Conservation (phyloP, 2,888 invertebrate genomes). For the Sympetrum striolatum region DNA sequence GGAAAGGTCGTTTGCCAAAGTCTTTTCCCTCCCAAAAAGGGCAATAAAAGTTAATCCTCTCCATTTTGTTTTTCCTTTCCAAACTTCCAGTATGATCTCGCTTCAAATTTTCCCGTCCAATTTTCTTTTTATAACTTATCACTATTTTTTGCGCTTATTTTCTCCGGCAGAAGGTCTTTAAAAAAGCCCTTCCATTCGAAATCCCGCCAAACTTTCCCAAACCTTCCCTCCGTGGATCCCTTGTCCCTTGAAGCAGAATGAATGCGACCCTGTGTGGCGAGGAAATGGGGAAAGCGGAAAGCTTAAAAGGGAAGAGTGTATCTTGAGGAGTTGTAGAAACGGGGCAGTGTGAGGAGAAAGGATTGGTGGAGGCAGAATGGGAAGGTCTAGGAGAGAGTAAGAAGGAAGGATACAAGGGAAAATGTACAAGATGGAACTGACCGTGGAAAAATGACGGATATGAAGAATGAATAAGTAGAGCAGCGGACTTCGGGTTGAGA, state of each 20-base stretch:
- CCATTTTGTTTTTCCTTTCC: background rate
- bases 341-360: background rate
- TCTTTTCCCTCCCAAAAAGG: no score
- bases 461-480: conserved; percentile 28
- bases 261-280: background rate
- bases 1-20: no score
- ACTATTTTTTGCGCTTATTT: background rate
- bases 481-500: background rate
- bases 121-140: background rate
- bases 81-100: background rate
- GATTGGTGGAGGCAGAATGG: no score
- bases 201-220: background rate
- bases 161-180: background rate
- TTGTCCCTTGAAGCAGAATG: background rate
- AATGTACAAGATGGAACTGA: background rate
- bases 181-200: background rate
- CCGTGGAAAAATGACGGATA: background rate
- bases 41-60: no score
- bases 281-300: conserved; percentile 6
- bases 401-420: background rate
- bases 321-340: background rate
- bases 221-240: background rate
- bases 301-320: background rate
- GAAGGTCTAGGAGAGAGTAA: background rate
- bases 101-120: background rate